Evolutionary conservation across 2,797 vertebrate species (phyloP).

Genomic region (Coilia nasus): DNA sequence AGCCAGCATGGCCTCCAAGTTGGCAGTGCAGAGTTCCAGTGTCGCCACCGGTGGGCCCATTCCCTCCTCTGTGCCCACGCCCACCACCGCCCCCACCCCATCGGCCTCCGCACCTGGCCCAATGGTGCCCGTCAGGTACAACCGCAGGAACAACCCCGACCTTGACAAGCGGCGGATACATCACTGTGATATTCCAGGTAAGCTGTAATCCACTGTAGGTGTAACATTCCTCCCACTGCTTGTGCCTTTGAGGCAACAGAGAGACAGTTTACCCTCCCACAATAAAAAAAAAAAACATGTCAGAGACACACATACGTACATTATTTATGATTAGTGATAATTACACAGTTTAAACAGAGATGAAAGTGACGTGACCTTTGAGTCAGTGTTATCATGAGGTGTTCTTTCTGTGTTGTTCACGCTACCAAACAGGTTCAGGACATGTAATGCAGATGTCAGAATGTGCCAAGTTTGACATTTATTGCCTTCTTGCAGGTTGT

Average conservation of each 20-base stretch:
- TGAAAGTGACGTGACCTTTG: not conserved
- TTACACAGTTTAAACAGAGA: not conserved
- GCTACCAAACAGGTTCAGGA: not conserved
- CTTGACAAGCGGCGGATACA: slow-evolving; percentile 95
- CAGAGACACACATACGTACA: not conserved
- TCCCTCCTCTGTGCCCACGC: slow-evolving; percentile 42
- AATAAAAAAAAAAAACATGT: not conserved
- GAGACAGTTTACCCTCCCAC: not conserved
- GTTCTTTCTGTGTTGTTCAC: not conserved
- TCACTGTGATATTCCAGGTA: slow-evolving; percentile 94
- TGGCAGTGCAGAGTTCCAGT: slow-evolving; percentile 81
- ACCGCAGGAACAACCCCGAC: slow-evolving; percentile 93
- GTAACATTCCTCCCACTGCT: not conserved
- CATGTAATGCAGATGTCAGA: slow-evolving; percentile 4
- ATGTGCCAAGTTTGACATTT: slow-evolving; percentile 43
- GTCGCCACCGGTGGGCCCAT: slow-evolving; percentile 53
- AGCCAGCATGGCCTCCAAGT: slow-evolving; percentile 91
- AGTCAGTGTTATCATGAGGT: not conserved
- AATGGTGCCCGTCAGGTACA: slow-evolving; percentile 77
- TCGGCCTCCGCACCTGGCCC: slow-evolving; percentile 55
- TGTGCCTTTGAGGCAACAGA: not conserved
- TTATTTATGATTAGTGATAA: not conserved
- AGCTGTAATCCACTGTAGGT: slow-evolving; percentile 44
- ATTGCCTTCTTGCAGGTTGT: slow-evolving; percentile 79
- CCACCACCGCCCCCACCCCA: slow-evolving; percentile 75